Evolutionary conservation across 2,797 vertebrate species (phyloP).

Genomic region (Ceryle rudis): DNA sequence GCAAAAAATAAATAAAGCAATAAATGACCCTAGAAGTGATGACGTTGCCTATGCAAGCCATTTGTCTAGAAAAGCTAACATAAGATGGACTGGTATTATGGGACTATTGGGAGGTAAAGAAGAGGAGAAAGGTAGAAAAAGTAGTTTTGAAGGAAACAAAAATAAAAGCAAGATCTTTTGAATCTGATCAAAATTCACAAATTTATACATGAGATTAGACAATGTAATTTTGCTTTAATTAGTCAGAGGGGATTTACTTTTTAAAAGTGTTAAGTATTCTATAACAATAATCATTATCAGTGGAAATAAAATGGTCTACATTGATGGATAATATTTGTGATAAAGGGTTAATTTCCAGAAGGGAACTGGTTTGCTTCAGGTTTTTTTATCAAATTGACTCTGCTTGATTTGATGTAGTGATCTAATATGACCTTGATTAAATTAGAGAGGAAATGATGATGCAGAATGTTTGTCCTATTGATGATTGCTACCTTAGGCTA

Average conservation of each 20-base stretch:
- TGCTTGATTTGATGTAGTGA: conserved; percentile 46
- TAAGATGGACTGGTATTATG: neutral
- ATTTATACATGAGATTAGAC: neutral
- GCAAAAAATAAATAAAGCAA: neutral
- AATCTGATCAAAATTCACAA: neutral
- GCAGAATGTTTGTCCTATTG: conserved; percentile 33
- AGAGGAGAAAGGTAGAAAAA: neutral
- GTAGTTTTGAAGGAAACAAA: neutral
- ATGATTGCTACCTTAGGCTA: conserved; percentile 7
- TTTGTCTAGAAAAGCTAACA: neutral
- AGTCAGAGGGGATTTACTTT: neutral
- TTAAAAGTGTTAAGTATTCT: neutral
- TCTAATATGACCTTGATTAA: conserved; percentile 51
- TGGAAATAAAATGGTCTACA: neutral
- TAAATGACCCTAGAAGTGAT: neutral
- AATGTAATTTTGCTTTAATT: neutral
- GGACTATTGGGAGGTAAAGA: neutral
- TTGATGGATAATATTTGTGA: neutral
- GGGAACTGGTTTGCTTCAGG: conserved; percentile 1
- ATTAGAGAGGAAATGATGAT: conserved; percentile 49
- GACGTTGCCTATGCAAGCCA: neutral
- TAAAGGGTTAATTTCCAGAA: conserved; percentile 33
- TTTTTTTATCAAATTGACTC: conserved; percentile 12
- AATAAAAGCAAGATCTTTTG: neutral
- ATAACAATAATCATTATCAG: neutral